phyloP scores from a whole-genome alignment of 2,113 vertebrate species.

The Bubo bubo region DNA sequence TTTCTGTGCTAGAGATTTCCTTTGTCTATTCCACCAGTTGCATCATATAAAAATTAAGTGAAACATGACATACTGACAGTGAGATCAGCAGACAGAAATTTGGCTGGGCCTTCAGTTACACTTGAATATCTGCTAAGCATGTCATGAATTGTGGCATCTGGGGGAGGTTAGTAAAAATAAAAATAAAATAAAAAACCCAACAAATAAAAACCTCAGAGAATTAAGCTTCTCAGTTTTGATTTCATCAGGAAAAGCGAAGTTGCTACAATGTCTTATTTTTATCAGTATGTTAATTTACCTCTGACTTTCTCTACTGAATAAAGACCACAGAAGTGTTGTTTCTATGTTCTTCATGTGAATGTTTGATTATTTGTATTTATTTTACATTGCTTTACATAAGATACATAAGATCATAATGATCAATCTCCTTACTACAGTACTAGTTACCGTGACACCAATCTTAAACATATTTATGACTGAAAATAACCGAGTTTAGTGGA shows the following conservation, averaged over 20 bases:
- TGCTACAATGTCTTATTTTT: not conserved
- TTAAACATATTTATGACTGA: not conserved
- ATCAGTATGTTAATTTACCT: not conserved
- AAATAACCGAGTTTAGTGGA: not conserved
- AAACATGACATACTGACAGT: constrained; percentile 58
- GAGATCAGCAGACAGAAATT: constrained; percentile 67
- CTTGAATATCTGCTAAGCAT: constrained; percentile 69
- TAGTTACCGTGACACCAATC: not conserved
- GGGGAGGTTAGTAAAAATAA: constrained; percentile 68
- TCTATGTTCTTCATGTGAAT: not conserved
- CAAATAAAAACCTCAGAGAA: not conserved
- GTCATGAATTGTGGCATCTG: constrained; percentile 69
- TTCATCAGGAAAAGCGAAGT: constrained; percentile 43
- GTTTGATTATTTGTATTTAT: not conserved
- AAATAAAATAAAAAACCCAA: constrained; percentile 55
- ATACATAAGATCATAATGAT: not conserved
- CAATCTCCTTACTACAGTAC: not conserved
- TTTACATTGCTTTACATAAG: not conserved
- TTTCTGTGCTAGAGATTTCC: constrained; percentile 16
- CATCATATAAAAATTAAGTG: constrained; percentile 52
- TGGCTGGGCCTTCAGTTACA: constrained; percentile 45
- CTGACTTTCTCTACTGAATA: not conserved
- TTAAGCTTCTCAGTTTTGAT: constrained; percentile 56
- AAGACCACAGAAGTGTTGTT: not conserved
- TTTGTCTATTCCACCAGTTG: constrained; percentile 33